Percentiles rank a stretch among this genome's conserved stretches.
phyloP scores from a whole-genome alignment of 2,888 invertebrate species.

The Ligdia adustata region DNA sequence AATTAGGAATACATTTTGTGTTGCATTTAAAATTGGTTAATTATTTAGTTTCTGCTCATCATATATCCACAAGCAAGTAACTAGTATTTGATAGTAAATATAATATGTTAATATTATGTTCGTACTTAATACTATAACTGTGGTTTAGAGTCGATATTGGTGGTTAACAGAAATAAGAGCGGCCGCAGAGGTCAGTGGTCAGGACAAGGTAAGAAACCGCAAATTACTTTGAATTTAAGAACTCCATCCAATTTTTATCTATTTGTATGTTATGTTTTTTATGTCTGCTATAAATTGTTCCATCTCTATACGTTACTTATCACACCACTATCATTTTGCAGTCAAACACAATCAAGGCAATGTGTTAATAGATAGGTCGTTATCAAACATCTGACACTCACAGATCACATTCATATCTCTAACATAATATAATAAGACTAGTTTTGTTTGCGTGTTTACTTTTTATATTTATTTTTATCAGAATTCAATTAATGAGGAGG shows the following conservation, averaged over 20 bases:
- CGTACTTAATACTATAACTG: constrained; percentile 1
- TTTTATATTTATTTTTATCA: too few relatives aligned
- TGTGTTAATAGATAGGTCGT: constrained; percentile 2
- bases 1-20: too few relatives aligned
- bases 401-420: constrained; percentile 24
- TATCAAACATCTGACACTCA: constrained; percentile 21
- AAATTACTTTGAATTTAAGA: too few relatives aligned
- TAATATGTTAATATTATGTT: constrained; percentile 4
- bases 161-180: background rate
- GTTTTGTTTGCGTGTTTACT: background rate
- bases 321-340: background rate
- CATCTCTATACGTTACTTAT: background rate
- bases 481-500: too few relatives aligned
- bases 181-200: background rate
- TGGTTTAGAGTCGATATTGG: background rate
- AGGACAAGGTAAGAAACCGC: background rate
- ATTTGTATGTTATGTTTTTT: too few relatives aligned
- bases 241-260: too few relatives aligned
- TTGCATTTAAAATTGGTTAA: too few relatives aligned
- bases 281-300: too few relatives aligned
- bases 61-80: too few relatives aligned
- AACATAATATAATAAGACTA: background rate
- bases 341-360: background rate
- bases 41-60: too few relatives aligned
- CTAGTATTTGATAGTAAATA: too few relatives aligned